phyloP scores from a whole-genome alignment of 1,140 invertebrate species.

The Panagrolaimus sp. region DNA sequence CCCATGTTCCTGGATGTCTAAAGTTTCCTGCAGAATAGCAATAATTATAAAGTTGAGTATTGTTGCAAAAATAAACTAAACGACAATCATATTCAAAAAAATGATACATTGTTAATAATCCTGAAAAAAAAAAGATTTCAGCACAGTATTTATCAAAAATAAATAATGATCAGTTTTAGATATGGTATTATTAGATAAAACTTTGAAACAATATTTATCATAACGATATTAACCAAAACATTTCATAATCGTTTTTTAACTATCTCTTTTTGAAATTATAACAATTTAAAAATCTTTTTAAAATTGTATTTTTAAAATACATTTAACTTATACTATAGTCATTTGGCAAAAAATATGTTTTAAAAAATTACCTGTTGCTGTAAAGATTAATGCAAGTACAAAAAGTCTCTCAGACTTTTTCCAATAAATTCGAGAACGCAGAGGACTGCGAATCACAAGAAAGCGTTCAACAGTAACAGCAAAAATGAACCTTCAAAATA shows the following conservation, averaged over 20 bases:
- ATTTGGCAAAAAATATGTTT: no score
- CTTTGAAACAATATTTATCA: not conserved
- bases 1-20: constrained; percentile 24
- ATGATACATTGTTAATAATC: constrained; percentile 54
- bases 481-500: constrained; percentile 51
- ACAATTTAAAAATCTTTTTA: no score
- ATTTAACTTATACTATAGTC: no score
- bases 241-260: no score
- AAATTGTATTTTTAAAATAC: no score
- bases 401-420: constrained; percentile 33
- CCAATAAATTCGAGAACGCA: constrained; percentile 57
- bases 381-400: constrained; percentile 46
- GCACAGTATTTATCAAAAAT: no score
- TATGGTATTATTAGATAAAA: no score
- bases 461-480: constrained; percentile 59
- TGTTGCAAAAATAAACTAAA: constrained; percentile 52
- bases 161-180: no score
- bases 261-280: no score
- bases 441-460: constrained; percentile 46
- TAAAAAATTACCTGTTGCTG: constrained; percentile 41
- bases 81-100: constrained; percentile 59
- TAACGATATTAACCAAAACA: not conserved
- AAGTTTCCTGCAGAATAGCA: constrained; percentile 52
- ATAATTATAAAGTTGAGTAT: constrained; percentile 52
- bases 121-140: constrained; percentile 36